These are phyloP conservation scores for Casuarius casuarius DNA, from an alignment of 2,113 vertebrate species.

Conservation along the genomic window DNA sequence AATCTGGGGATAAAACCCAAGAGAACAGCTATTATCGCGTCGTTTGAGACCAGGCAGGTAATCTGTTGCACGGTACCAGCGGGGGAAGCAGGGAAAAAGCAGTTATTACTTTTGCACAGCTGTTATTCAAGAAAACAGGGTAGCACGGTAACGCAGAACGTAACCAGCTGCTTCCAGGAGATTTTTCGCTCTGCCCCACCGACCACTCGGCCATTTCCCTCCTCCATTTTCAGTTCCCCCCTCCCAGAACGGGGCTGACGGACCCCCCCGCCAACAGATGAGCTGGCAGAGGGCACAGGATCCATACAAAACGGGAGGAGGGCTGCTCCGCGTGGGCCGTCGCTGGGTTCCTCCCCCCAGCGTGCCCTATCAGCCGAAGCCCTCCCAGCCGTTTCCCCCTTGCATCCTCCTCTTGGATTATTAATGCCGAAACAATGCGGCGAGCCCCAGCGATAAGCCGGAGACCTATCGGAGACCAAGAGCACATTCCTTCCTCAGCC, in stretches of 20 bases:
- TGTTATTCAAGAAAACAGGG: neutral
- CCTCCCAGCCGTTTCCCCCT: neutral
- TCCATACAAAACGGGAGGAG: neutral
- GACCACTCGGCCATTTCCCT: neutral
- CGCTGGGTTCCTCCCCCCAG: neutral
- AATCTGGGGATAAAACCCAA: neutral
- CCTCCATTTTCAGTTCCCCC: neutral
- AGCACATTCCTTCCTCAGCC: constrained; percentile 55
- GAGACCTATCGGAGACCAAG: constrained; percentile 5
- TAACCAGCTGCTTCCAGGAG: accelerated
- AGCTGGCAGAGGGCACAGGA: neutral
- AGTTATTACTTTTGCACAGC: neutral
- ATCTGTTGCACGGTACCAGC: neutral
- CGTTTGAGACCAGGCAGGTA: neutral
- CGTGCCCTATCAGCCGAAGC: accelerated
- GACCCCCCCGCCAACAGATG: neutral
- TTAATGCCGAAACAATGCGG: neutral
- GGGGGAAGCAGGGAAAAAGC: neutral
- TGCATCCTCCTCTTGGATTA: neutral
- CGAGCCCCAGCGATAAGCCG: neutral
- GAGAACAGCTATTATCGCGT: neutral
- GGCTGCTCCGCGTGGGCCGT: neutral
- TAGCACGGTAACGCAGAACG: accelerated
- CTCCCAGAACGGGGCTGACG: neutral
- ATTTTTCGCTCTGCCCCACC: neutral